Conservation (phyloP, 2,888 invertebrate species). For the Diaprepes abbreviatus region DNA sequence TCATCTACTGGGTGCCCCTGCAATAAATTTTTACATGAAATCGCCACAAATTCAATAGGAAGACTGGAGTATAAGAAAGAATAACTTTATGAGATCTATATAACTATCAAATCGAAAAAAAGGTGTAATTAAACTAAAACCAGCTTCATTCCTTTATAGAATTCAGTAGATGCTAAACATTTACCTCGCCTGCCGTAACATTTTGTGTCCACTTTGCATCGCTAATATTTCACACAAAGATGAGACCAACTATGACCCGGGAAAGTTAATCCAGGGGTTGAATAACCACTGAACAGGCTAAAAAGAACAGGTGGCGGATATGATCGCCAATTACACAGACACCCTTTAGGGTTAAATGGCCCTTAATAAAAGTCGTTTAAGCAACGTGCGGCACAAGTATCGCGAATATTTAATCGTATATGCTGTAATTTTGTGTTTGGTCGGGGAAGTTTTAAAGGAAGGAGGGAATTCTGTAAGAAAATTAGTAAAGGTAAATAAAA, state of each 20-base stretch:
- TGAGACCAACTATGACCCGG: conserved; percentile 12
- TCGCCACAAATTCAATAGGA: too few relatives aligned
- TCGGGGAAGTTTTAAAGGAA: not conserved
- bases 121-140: too few relatives aligned
- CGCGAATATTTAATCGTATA: conserved; percentile 17
- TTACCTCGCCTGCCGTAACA: not conserved
- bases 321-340: conserved; percentile 43
- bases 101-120: too few relatives aligned
- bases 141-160: too few relatives aligned
- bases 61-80: too few relatives aligned
- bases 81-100: too few relatives aligned
- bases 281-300: conserved; percentile 28
- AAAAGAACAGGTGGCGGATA: conserved; percentile 42
- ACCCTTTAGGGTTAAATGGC: conserved; percentile 40
- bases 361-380: conserved; percentile 42
- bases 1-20: too few relatives aligned
- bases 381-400: conserved; percentile 38
- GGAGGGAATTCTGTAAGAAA: too few relatives aligned
- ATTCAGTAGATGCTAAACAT: not conserved
- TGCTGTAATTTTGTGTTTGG: conserved; percentile 7
- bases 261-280: conserved; percentile 27
- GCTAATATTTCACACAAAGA: conserved; percentile 9
- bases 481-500: too few relatives aligned
- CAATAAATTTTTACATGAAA: too few relatives aligned
- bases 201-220: not conserved